Evolutionary conservation across 1,140 invertebrate genomes (phyloP).

Genomic region (Drosophila parvula): DNA sequence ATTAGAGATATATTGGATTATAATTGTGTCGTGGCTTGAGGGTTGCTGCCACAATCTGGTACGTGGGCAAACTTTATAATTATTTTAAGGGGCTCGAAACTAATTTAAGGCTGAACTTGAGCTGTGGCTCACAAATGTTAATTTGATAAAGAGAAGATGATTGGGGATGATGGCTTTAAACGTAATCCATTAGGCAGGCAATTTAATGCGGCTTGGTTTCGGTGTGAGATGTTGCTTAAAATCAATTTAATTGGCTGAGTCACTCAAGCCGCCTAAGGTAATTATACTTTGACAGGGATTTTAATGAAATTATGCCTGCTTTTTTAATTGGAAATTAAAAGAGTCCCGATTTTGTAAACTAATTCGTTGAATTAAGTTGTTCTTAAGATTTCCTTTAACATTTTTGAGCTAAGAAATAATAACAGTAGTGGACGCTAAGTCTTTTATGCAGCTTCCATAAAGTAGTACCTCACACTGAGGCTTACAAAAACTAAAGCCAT

Average conservation of each 20-base stretch:
- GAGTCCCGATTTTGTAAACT: no score
- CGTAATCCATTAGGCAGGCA: slow-evolving; percentile 36
- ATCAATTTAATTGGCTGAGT: slow-evolving; percentile 3
- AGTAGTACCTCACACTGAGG: no score
- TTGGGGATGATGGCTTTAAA: slow-evolving; percentile 9
- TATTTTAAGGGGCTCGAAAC: slow-evolving; percentile 17
- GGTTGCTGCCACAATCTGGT: slow-evolving; percentile 5
- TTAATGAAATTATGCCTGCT: no score
- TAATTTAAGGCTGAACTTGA: slow-evolving; percentile 31
- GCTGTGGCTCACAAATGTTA: slow-evolving; percentile 33
- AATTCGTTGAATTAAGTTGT: no score
- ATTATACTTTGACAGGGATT: background rate
- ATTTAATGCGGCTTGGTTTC: slow-evolving; percentile 10
- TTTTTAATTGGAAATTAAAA: no score
- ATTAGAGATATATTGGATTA: slow-evolving; percentile 52
- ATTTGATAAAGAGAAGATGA: slow-evolving; percentile 27
- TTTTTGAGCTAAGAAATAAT: no score
- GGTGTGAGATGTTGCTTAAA: slow-evolving; percentile 8
- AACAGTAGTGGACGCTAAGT: no score
- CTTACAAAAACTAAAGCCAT: no score
- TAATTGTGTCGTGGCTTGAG: slow-evolving; percentile 29
- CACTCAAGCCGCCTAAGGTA: background rate
- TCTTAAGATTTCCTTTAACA: no score
- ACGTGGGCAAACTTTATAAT: slow-evolving; percentile 46
- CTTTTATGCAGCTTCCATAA: no score